A percentile compares a stretch with the other conserved stretches of the same genome.
phyloP scores from a whole-genome alignment of 1,140 invertebrate species.

The Drosophila melanogaster region Release_6_plus_ISO1_MT NT_033779.5:10578501-10579000 shows the following conservation, averaged over 20 bases:
- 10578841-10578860: not conserved
- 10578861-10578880: not conserved
- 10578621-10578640: slow-evolving; percentile 6
- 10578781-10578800: slow-evolving; percentile 52
- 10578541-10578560: slow-evolving; percentile 51
- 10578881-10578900: not conserved
- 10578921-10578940: too few relatives aligned
- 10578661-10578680: slow-evolving; percentile 9
- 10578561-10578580: slow-evolving; percentile 30
- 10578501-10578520: slow-evolving; percentile 24
- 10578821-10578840: slow-evolving; percentile 2
- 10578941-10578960: too few relatives aligned
- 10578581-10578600: slow-evolving; percentile 19
- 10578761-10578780: slow-evolving; percentile 32
- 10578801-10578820: slow-evolving; percentile 75
- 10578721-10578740: slow-evolving; percentile 59
- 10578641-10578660: not conserved
- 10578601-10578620: slow-evolving; percentile 50
- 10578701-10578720: slow-evolving; percentile 38
- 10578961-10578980: too few relatives aligned
- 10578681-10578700: slow-evolving; percentile 42
- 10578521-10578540: slow-evolving; percentile 8
- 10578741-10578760: slow-evolving; percentile 40
- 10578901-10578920: not conserved
- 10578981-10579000: not conserved